These are phyloP conservation scores for Torymus tubicola DNA, from an alignment of 2,888 invertebrate genomes.

Conservation along the genomic window DNA sequence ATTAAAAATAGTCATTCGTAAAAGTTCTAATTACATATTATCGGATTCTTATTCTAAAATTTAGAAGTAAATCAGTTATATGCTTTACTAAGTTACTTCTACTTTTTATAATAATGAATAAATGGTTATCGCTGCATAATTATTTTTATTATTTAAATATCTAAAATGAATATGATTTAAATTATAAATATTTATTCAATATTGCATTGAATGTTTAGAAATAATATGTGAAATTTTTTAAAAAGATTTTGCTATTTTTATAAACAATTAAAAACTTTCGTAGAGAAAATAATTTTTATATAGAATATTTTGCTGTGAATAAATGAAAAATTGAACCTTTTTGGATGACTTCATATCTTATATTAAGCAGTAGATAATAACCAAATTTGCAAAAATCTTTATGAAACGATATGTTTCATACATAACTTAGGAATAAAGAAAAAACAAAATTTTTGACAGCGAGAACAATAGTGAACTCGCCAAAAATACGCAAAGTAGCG, in stretches of 20 bases:
- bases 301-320: constrained; percentile 4
- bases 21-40: constrained; percentile 32
- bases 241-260: constrained; percentile 52
- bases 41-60: constrained; percentile 29
- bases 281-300: constrained; percentile 5
- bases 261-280: constrained; percentile 21
- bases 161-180: too few relatives aligned
- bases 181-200: background rate
- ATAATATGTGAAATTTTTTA: constrained; percentile 42
- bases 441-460: constrained; percentile 52
- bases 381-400: constrained; percentile 60
- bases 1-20: constrained; percentile 43
- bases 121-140: too few relatives aligned
- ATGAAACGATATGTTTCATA: constrained; percentile 74
- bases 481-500: background rate
- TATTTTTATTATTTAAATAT: too few relatives aligned
- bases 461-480: constrained; percentile 14
- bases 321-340: constrained; percentile 11
- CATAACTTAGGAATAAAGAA: constrained; percentile 66
- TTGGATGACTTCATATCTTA: constrained; percentile 45
- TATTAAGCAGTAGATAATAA: constrained; percentile 2
- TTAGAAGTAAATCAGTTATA: background rate
- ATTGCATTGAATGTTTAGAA: constrained; percentile 21
- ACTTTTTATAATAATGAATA: too few relatives aligned
- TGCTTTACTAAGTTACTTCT: background rate